Evolutionary conservation across 2,797 vertebrate genomes (phyloP), one percentile per base, ranked within the genome.

Genomic region (Choloepus didactylus): DNA sequence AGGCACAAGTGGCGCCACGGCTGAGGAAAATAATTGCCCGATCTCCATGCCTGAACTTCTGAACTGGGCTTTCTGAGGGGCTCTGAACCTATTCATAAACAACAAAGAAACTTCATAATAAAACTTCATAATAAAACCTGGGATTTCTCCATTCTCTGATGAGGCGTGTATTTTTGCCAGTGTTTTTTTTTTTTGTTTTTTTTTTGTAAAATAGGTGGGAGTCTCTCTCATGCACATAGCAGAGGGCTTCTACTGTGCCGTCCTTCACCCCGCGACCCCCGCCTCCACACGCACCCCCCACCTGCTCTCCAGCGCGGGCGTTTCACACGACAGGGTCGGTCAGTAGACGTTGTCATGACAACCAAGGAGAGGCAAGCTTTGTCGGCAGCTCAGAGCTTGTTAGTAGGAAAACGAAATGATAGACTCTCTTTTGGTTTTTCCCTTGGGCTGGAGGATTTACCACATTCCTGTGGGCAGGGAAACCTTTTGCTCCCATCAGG

Each of bases 321-420:
- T 83, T 54, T 82, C 41, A n/a, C 92, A 75, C 89, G 87, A 60
- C 2, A 0, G 62, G 44, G 29, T 49, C 62, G 75, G 91, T 76
- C 80, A 27, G 84, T 62, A 23, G 38, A 15, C 0, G 2, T 93
- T 76, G 35, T 83, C 79, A 44, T 95, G 90, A 89, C 95, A 60
- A 96, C 96, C 91, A 73, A 88, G 76, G 67, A 89, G 82, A 69
- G 51, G 29, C 16, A 5, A n/a, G 56, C 70, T 84, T 90, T 93
- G 93, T 79, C 66, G 90, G 87, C 21, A 51, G 59, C 11, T 18
- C 21, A 0, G 9, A 29, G n/a, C 59, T 83, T 38, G 6, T 83
- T 81, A 88, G 93, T 29, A 54, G n/a, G 67, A 83, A 87, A 72
- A 79, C 44, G 9, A 44, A 69, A 73, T 23, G 38, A 91, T 25